These are phyloP conservation scores for Chelon auratus DNA, from an alignment of 2,797 vertebrate genomes.

Conservation along the genomic window DNA sequence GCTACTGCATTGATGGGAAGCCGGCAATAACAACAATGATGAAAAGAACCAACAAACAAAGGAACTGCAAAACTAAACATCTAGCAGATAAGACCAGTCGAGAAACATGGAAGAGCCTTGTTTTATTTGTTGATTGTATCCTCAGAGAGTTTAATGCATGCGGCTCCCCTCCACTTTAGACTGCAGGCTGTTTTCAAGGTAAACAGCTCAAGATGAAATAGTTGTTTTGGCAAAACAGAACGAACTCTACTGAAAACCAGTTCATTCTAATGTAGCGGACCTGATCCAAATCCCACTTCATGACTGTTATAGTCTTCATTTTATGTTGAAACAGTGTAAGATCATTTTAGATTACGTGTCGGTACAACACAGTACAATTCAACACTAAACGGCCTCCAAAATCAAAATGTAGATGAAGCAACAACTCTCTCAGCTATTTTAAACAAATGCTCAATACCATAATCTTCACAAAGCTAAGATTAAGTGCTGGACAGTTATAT, in stretches of 20 bases:
- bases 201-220: neutral
- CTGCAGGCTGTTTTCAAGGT: neutral
- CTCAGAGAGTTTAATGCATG: neutral
- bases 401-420: too few species aligned
- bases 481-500: too few species aligned
- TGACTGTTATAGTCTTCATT: too few species aligned
- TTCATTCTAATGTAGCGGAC: too few species aligned
- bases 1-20: constrained; percentile 5
- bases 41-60: constrained; percentile 21
- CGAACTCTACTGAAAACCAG: too few species aligned
- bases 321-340: too few species aligned
- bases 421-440: too few species aligned
- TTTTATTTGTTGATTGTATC: constrained; percentile 22
- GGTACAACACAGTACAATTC: too few species aligned
- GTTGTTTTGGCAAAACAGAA: neutral
- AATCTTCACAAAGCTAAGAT: too few species aligned
- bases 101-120: constrained; percentile 3
- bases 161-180: neutral
- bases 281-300: too few species aligned
- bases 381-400: too few species aligned
- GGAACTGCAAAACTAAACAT: constrained; percentile 19
- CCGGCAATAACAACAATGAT: neutral
- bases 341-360: neutral
- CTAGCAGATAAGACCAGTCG: constrained; percentile 6
- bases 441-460: too few species aligned